Evolutionary conservation across 2,888 invertebrate species (phyloP).

Genomic region (Phasia obesa): DNA sequence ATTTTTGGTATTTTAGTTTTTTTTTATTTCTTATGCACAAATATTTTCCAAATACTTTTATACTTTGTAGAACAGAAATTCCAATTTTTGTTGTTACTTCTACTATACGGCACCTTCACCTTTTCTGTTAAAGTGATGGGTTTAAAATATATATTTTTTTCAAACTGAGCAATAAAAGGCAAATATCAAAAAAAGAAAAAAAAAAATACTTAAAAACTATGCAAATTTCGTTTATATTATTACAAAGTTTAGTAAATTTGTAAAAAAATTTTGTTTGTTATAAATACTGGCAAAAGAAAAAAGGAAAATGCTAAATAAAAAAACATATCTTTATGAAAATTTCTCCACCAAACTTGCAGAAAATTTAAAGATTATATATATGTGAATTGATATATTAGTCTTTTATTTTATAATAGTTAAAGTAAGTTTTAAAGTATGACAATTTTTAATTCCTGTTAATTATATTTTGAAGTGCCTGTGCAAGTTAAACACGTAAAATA

Average conservation of each 20-base stretch:
- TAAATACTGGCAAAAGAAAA: not conserved
- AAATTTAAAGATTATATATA: too few species aligned
- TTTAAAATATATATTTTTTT: constrained; percentile 24
- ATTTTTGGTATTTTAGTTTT: constrained; percentile 15
- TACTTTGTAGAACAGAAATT: constrained; percentile 48
- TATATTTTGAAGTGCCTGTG: too few species aligned
- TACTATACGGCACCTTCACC: constrained; percentile 8
- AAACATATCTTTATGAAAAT: not conserved
- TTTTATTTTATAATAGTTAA: too few species aligned
- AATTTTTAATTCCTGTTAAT: too few species aligned
- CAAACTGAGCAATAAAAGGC: constrained; percentile 25
- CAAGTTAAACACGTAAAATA: too few species aligned
- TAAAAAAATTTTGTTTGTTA: constrained; percentile 4
- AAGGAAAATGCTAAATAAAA: not conserved
- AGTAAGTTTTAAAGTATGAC: too few species aligned
- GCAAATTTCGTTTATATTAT: constrained; percentile 56
- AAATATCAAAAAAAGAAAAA: constrained; percentile 9
- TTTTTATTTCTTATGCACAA: constrained; percentile 47
- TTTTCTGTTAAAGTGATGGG: constrained; percentile 34
- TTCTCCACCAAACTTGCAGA: too few species aligned
- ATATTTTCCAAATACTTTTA: constrained; percentile 61
- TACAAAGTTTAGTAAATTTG: constrained; percentile 45
- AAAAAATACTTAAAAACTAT: constrained; percentile 43
- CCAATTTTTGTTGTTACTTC: constrained; percentile 38
- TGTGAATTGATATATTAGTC: too few species aligned